A percentile compares a stretch with the other conserved stretches of the same genome.
Evolutionary conservation across 2,888 invertebrate genomes (phyloP).

Genomic region (Scaptomyza polygonia): DNA sequence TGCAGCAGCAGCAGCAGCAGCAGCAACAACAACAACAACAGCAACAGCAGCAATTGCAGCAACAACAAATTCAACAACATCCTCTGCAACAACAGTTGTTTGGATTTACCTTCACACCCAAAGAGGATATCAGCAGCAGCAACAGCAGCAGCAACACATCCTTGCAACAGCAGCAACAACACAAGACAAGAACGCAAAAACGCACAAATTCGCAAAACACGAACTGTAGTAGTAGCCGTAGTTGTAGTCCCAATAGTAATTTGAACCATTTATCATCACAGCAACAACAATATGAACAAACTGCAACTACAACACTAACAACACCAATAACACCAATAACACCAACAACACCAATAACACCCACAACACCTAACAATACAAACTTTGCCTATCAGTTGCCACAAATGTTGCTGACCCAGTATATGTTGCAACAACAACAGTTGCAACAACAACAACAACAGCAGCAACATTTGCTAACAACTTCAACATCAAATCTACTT

Average conservation of each 20-base stretch:
- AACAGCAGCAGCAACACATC: conserved; percentile 48
- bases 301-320: conserved; percentile 52
- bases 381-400: conserved; percentile 53
- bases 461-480: conserved; percentile 68
- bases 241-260: conserved; percentile 84
- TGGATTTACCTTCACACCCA: conserved; percentile 53
- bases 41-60: conserved; percentile 41
- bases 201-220: conserved; percentile 80
- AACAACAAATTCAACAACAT: conserved; percentile 24
- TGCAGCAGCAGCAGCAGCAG: conserved; percentile 82
- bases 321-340: conserved; percentile 45
- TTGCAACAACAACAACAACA: conserved; percentile 68
- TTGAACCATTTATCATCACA: conserved; percentile 65
- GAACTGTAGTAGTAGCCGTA: conserved; percentile 84
- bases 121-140: conserved; percentile 76
- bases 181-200: conserved; percentile 74
- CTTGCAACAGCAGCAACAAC: conserved; percentile 27
- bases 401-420: conserved; percentile 79
- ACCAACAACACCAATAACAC: conserved; percentile 52
- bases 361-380: conserved; percentile 50
- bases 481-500: conserved; percentile 62
- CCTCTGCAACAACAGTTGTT: conserved; percentile 39
- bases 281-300: conserved; percentile 50
- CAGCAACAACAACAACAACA: conserved; percentile 70
- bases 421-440: conserved; percentile 72